phyloP scores from a whole-genome alignment of 2,797 vertebrate genomes.

The Vultur gryphus region DNA sequence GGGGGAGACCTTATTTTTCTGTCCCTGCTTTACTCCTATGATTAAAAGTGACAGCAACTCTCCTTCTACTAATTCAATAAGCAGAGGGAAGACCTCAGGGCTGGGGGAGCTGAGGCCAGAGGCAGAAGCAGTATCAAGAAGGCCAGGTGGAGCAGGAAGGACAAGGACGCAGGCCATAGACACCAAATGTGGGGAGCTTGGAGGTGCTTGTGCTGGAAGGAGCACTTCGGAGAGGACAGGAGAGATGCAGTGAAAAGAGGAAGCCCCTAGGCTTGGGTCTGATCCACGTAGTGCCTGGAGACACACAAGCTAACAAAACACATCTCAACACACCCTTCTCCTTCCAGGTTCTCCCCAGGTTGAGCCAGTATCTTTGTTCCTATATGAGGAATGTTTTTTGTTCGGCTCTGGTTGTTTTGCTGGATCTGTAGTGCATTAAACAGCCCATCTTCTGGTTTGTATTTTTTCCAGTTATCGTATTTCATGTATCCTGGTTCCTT shows the following conservation, averaged over 20 bases:
- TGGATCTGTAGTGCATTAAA: slow-evolving; percentile 48
- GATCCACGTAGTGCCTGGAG: not conserved
- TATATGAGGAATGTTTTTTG: not conserved
- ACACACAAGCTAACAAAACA: not conserved
- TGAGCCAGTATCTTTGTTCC: not conserved
- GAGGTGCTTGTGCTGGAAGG: not conserved
- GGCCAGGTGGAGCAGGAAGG: not conserved
- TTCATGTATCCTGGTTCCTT: slow-evolving; percentile 49
- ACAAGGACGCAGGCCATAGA: not conserved
- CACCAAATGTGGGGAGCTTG: not conserved
- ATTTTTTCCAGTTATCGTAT: slow-evolving; percentile 54
- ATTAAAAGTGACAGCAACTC: not conserved
- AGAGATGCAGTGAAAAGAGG: not conserved
- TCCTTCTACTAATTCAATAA: not conserved
- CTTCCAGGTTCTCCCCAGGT: not conserved
- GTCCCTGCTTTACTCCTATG: not conserved
- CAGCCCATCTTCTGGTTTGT: slow-evolving; percentile 54
- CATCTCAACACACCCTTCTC: not conserved
- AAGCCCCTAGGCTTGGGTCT: not conserved
- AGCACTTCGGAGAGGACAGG: not conserved
- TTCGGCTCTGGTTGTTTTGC: not conserved
- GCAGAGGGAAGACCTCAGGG: not conserved
- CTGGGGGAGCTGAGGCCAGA: not conserved
- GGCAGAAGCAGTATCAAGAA: not conserved
- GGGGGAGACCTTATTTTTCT: not conserved